These are phyloP conservation scores for Deladenus siricidicola DNA, from an alignment of 2,888 invertebrate genomes.

Conservation along the genomic window DNA sequence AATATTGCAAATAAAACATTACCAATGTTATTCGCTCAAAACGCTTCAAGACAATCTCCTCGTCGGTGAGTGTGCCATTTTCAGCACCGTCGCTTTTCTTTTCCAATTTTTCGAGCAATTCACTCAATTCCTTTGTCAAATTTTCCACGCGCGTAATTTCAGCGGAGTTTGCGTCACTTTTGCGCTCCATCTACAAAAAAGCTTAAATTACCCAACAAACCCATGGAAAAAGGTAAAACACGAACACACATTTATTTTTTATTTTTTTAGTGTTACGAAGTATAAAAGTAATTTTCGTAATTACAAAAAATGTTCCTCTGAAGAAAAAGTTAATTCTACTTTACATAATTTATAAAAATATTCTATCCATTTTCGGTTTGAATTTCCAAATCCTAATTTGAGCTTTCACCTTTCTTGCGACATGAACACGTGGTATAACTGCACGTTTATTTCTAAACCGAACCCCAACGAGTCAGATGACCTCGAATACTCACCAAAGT, in stretches of 20 bases:
- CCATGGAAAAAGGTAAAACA: no score
- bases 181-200: conserved; percentile 19
- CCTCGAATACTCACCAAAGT: no score
- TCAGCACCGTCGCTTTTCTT: neutral
- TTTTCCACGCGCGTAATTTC: conserved; percentile 7
- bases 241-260: neutral
- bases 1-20: neutral
- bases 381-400: no score
- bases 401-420: no score
- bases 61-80: neutral
- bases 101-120: conserved; percentile 8
- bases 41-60: neutral
- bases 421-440: no score
- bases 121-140: neutral
- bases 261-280: neutral
- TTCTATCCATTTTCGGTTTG: no score
- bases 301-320: no score
- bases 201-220: neutral
- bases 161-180: conserved; percentile 19
- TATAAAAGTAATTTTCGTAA: no score
- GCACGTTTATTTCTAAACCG: neutral
- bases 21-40: conserved; percentile 4
- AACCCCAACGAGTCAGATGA: no score
- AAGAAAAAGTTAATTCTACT: no score
- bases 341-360: no score